A percentile compares a stretch with the other conserved stretches of the same genome.
Conservation (phyloP, 2,888 invertebrate genomes). For the Synergus laeviventris region DNA sequence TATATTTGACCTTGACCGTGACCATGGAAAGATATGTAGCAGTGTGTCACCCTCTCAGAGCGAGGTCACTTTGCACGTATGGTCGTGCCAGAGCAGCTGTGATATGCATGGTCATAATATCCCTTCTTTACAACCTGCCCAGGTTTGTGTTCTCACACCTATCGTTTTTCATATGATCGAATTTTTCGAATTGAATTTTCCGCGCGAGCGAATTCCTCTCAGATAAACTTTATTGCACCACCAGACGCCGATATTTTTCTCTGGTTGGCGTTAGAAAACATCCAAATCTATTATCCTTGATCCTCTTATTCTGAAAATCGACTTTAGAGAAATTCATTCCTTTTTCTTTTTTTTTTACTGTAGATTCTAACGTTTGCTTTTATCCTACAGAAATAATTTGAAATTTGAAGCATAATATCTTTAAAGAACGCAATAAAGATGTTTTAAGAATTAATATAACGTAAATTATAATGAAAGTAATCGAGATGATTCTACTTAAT, state of each 20-base stretch:
- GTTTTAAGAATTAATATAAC: too few relatives aligned
- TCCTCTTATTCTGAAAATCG: background rate
- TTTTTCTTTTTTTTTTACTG: background rate
- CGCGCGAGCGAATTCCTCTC: conserved; percentile 11
- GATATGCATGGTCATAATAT: conserved; percentile 86
- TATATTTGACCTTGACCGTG: conserved; percentile 93
- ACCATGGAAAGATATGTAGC: conserved; percentile 97
- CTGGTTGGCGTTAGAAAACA: conserved; percentile 14
- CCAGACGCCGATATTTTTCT: conserved; percentile 16
- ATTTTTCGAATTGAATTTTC: conserved; percentile 25
- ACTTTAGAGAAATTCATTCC: background rate
- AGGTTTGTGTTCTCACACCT: conserved; percentile 64
- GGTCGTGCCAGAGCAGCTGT: conserved; percentile 91
- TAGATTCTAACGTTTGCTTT: too few relatives aligned
- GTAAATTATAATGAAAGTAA: too few relatives aligned
- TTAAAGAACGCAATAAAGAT: too few relatives aligned
- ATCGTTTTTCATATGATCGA: background rate
- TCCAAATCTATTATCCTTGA: background rate
- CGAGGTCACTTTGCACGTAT: conserved; percentile 93
- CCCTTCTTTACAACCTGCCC: conserved; percentile 91
- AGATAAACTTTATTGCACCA: conserved; percentile 22
- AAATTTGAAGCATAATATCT: too few relatives aligned
- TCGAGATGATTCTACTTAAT: background rate
- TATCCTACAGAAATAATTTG: too few relatives aligned
- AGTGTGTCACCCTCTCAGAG: conserved; percentile 92